phyloP scores from a whole-genome alignment of 2,113 vertebrate genomes.

The Myotis lucifugus region DNA sequence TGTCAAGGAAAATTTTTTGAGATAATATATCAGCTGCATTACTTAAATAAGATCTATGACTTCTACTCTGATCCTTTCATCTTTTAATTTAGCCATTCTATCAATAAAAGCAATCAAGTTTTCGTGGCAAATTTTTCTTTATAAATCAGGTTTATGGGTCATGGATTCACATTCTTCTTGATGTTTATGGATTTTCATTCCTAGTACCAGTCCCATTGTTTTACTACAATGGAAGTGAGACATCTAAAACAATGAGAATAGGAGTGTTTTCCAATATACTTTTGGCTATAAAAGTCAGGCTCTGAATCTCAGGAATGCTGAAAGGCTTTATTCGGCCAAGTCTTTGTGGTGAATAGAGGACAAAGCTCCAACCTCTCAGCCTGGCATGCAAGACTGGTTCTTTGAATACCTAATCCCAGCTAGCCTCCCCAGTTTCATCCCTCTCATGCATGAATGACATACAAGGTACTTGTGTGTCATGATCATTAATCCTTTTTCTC shows the following conservation, averaged over 20 bases:
- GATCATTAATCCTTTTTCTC: background rate
- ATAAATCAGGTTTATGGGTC: constrained; percentile 77
- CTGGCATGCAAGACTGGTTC: background rate
- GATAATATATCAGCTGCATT: constrained; percentile 73
- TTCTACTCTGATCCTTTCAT: constrained; percentile 69
- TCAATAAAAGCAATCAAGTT: constrained; percentile 80
- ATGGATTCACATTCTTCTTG: constrained; percentile 62
- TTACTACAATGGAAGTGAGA: constrained; percentile 57
- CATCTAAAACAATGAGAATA: constrained; percentile 21
- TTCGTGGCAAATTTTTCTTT: constrained; percentile 76
- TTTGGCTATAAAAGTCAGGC: background rate
- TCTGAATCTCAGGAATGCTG: background rate
- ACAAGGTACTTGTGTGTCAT: background rate
- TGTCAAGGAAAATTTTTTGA: constrained; percentile 78
- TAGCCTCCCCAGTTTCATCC: background rate
- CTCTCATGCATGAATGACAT: background rate
- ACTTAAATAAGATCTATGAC: constrained; percentile 76
- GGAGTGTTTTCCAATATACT: background rate
- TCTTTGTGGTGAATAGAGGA: background rate
- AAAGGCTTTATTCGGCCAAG: background rate
- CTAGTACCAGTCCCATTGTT: constrained; percentile 56
- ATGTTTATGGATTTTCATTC: constrained; percentile 76
- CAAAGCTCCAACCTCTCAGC: background rate
- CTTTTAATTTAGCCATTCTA: constrained; percentile 75
- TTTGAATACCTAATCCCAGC: background rate